Percentiles rank a stretch among this genome's conserved stretches.
phyloP scores from a whole-genome alignment of 2,113 vertebrate species.

The Colius striatus region DNA sequence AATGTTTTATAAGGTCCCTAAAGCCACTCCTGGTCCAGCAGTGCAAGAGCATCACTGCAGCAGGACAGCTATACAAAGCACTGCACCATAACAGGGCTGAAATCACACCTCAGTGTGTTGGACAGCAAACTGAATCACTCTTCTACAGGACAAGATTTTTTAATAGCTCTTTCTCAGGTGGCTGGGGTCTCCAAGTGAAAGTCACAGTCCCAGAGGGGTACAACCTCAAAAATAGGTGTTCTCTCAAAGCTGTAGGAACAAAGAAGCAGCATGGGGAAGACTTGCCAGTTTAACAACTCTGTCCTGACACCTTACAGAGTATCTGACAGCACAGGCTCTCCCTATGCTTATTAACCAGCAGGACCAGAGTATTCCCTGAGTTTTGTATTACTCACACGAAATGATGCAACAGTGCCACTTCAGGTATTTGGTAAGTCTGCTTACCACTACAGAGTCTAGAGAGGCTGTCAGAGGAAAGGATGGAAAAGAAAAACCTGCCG shows the following conservation, averaged over 20 bases:
- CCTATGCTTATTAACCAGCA: not conserved
- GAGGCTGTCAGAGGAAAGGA: not conserved
- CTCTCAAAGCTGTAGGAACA: not conserved
- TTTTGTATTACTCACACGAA: not conserved
- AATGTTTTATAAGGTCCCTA: not conserved
- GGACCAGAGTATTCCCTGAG: not conserved
- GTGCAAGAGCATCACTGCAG: not conserved
- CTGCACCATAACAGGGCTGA: not conserved
- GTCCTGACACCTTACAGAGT: not conserved
- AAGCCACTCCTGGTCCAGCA: not conserved
- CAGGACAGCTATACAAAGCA: not conserved
- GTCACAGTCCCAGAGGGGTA: not conserved
- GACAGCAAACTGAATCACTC: not conserved
- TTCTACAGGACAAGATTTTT: not conserved
- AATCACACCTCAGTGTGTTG: not conserved
- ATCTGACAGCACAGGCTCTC: not conserved
- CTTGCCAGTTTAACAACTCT: not conserved
- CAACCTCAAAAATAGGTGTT: not conserved
- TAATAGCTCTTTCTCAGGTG: not conserved
- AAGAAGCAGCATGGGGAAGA: not conserved
- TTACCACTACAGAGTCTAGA: not conserved
- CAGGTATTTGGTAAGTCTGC: not conserved
- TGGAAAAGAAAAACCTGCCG: not conserved
- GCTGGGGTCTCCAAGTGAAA: not conserved
- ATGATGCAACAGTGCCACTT: not conserved